These are phyloP conservation scores for Lepidochitona cinerea DNA, from an alignment of 2,888 invertebrate genomes.

Conservation along the genomic window DNA sequence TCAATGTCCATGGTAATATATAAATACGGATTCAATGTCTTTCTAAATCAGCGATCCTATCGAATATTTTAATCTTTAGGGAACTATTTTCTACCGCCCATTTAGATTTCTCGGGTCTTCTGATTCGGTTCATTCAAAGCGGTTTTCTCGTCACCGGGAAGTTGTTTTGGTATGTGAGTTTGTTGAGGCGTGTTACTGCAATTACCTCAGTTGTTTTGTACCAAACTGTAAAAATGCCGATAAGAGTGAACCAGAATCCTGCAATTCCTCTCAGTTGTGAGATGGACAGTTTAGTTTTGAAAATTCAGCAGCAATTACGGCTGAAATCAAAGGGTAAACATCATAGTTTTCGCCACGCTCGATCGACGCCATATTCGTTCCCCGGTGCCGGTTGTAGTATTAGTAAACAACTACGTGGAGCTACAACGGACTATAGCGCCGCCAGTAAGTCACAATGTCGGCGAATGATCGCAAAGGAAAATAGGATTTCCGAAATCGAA, in stretches of 20 bases:
- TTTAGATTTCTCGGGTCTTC: neutral
- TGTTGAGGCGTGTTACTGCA: neutral
- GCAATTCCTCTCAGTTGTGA: neutral
- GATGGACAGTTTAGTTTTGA: neutral
- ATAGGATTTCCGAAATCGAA: neutral
- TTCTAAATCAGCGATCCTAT: too few relatives aligned
- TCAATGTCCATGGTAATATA: too few relatives aligned
- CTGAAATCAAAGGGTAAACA: neutral
- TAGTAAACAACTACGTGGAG: neutral
- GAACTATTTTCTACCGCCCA: neutral
- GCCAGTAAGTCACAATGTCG: neutral
- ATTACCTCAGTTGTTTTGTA: too few relatives aligned
- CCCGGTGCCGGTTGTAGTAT: neutral
- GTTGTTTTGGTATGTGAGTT: neutral
- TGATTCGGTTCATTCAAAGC: neutral
- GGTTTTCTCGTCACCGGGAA: neutral
- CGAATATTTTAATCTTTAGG: too few relatives aligned
- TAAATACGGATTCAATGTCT: too few relatives aligned
- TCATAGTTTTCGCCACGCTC: neutral
- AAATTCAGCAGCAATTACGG: neutral
- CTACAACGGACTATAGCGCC: neutral
- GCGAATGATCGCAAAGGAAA: neutral
- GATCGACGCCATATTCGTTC: neutral
- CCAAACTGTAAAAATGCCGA: neutral
- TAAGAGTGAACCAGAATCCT: neutral